Conservation (phyloP, 2,113 vertebrate genomes). For the Microtus richardsoni region DNA sequence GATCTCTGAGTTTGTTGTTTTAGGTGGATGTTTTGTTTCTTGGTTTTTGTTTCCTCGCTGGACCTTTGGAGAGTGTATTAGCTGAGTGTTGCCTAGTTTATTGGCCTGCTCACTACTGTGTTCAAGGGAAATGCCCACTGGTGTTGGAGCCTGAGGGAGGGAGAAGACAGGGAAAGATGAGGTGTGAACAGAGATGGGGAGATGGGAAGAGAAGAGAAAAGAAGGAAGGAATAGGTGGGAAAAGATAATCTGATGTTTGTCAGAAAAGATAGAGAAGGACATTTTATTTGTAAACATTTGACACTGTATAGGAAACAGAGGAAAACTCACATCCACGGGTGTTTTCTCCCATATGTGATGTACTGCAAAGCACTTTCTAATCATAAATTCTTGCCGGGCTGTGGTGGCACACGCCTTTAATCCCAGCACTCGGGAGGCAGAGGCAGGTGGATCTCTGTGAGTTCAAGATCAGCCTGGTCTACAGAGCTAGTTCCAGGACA, state of each 20-base stretch:
- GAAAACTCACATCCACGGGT: not conserved
- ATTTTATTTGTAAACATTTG: not conserved
- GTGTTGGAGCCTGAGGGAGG: not conserved
- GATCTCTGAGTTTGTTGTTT: not conserved
- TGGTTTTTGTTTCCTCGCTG: not conserved
- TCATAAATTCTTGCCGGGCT: not conserved
- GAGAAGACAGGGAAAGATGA: not conserved
- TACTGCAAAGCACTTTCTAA: not conserved
- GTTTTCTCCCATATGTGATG: not conserved
- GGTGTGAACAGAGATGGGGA: fast-evolving
- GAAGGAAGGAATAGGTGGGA: not conserved
- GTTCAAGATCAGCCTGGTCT: no score
- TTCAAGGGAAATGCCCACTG: not conserved
- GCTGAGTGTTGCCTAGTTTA: not conserved
- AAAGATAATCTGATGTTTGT: not conserved
- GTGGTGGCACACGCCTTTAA: no score
- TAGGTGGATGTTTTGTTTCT: not conserved
- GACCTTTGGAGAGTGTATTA: not conserved
- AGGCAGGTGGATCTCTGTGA: no score
- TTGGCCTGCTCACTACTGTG: not conserved
- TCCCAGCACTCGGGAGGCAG: no score
- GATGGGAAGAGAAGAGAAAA: not conserved
- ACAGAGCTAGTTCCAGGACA: no score
- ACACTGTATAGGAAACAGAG: not conserved
- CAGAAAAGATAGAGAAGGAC: not conserved